Conservation (phyloP, 2,888 invertebrate genomes). For the Penaeus monodon region DNA sequence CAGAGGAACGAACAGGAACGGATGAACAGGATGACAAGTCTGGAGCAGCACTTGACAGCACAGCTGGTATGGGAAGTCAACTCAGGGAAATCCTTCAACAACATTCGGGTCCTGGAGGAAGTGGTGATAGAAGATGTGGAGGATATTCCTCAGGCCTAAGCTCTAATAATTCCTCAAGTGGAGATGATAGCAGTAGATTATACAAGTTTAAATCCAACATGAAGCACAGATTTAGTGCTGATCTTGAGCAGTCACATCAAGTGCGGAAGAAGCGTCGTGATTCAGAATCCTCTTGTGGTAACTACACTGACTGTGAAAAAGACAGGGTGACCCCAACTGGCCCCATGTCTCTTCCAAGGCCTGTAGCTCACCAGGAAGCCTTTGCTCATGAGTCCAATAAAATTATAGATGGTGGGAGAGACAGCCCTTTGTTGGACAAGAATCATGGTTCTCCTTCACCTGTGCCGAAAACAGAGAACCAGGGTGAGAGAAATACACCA, state of each 20-base stretch:
- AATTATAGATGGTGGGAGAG: constrained; percentile 30
- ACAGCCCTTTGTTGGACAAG: constrained; percentile 36
- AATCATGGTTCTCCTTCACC: constrained; percentile 33
- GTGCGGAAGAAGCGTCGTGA: constrained; percentile 61
- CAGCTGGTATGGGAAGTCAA: constrained; percentile 45
- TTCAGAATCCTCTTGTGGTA: constrained; percentile 59
- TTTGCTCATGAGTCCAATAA: constrained; percentile 35
- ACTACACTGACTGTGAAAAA: constrained; percentile 56
- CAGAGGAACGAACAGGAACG: constrained; percentile 47
- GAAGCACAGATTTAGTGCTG: constrained; percentile 82
- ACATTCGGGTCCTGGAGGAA: constrained; percentile 39
- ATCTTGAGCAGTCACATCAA: constrained; percentile 65
- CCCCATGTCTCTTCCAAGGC: constrained; percentile 6
- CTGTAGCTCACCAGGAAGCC: constrained; percentile 32
- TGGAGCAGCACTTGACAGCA: constrained; percentile 18
- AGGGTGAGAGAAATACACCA: constrained; percentile 30
- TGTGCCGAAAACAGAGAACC: constrained; percentile 26
- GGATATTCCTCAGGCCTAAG: constrained; percentile 52
- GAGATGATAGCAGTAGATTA: constrained; percentile 58
- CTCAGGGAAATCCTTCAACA: constrained; percentile 45
- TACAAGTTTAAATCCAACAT: constrained; percentile 97
- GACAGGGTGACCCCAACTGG: constrained; percentile 43
- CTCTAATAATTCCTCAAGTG: constrained; percentile 58
- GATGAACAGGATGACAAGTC: constrained; percentile 43
- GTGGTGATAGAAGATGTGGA: constrained; percentile 40